Base-by-base conservation (phyloP, 1,140 invertebrate species). In the Neomicropteryx cornuta region DNA sequence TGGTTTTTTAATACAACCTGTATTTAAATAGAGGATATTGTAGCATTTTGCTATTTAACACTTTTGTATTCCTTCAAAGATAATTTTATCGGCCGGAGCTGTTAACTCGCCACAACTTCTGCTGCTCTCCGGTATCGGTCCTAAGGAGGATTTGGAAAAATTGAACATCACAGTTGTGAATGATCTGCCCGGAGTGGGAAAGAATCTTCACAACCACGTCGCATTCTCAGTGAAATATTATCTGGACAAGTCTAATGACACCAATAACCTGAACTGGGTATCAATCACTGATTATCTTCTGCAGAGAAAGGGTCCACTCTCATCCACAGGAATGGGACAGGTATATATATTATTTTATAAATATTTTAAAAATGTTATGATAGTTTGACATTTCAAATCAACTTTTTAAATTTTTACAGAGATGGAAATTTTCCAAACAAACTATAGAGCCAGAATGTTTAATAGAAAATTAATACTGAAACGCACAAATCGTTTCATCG, bases 151-250 rank as follows among this genome's bases (percentile, higher is more conserved):
- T 45, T 51, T 39, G 40, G 63, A 64, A 27, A 56, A 75, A 8
- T 50, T 76, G 1, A 69, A 70, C 0, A 71, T 82, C 2, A 58
- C 56, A 0, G 63, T 79, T 0, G 52, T 70, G 2, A 63, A 72
- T 18, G 66, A 81, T 46, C 55, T 81, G 14, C 72, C 71, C 2
- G 77, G 77, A 1, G 80, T 83, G 6, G 80, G 80, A 0, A 59
- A 70, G 35, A 81, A 81, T 51, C 49, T 82, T 5, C 77, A 77
- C 10, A 77, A 79, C 49, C 77, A 79, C 42, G 72, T 81, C 0
- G 75, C 79, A 0, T 75, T 70, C 21, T 70, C 60, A 8, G 45
- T 76, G 22, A 52, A 55, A 18, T 73, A 67, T 40, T 55, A 49
- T 0, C 38, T 75, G 40, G 59, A 51, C 21, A 73, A 73, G 43